These are phyloP conservation scores for Typhlichthys eigenmanni DNA, from an alignment of 2,797 vertebrate species.

Conservation along the genomic window DNA sequence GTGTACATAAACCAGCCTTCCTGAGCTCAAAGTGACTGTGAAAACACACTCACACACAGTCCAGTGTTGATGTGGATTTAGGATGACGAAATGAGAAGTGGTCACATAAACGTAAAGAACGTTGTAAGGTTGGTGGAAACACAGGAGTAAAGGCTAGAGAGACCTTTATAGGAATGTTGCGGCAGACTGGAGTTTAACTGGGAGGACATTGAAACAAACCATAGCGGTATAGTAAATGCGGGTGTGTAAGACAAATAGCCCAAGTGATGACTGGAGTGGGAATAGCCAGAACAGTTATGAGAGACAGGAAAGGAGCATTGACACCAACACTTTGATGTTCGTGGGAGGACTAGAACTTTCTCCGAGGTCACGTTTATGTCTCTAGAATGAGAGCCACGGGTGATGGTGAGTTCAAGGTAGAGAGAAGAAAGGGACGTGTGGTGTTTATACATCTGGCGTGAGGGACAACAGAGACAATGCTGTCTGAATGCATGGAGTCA, in stretches of 20 bases:
- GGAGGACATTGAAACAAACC: constrained; percentile 6
- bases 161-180: background rate
- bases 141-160: constrained; percentile 24
- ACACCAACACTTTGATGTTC: background rate
- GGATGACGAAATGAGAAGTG: no score
- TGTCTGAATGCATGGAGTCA: constrained; percentile 42
- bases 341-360: background rate
- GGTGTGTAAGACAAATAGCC: no score
- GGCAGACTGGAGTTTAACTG: constrained; percentile 1
- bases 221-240: no score
- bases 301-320: constrained; percentile 6
- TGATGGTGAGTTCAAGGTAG: constrained; percentile 33
- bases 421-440: constrained; percentile 22
- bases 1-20: constrained; percentile 46
- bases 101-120: no score
- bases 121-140: background rate
- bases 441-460: constrained; percentile 25
- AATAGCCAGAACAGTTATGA: background rate
- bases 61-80: constrained; percentile 48
- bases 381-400: constrained; percentile 17
- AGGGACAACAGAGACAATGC: constrained; percentile 37
- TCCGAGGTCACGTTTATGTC: background rate
- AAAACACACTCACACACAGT: constrained; percentile 62
- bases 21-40: constrained; percentile 64
- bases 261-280: constrained; percentile 24